Evolutionary conservation across 2,797 vertebrate species (phyloP).

Genomic region (Falco peregrinus): DNA sequence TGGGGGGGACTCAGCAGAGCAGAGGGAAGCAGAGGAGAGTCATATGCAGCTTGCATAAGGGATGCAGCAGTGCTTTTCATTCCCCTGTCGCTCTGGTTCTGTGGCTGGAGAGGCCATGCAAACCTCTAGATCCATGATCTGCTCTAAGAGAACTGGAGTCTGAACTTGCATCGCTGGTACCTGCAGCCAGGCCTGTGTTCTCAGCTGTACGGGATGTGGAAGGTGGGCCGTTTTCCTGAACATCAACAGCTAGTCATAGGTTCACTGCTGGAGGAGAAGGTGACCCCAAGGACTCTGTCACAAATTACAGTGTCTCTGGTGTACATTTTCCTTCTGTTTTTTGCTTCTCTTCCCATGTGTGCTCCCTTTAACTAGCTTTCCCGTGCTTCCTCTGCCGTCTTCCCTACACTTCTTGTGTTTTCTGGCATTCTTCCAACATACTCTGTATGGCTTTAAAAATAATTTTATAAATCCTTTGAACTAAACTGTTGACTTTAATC

Average conservation of each 20-base stretch:
- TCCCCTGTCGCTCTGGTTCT: not conserved
- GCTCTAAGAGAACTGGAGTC: not conserved
- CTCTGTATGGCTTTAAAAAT: not conserved
- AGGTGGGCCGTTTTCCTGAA: not conserved
- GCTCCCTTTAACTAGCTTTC: not conserved
- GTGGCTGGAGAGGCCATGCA: not conserved
- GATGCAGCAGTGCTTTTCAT: not conserved
- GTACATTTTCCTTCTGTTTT: not conserved
- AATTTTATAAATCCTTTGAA: not conserved
- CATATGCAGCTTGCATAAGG: not conserved
- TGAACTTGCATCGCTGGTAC: not conserved
- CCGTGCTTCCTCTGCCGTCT: not conserved
- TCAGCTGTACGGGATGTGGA: not conserved
- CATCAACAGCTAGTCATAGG: not conserved
- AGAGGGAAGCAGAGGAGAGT: not conserved
- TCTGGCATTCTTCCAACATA: not conserved
- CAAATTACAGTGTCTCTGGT: not conserved
- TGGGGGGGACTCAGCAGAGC: fast-evolving
- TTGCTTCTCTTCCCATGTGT: not conserved
- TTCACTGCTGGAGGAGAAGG: not conserved
- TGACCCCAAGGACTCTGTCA: not conserved
- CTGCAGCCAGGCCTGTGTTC: not conserved
- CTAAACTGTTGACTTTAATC: not conserved
- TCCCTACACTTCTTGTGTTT: not conserved
- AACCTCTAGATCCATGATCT: not conserved